A percentile compares a stretch with the other conserved stretches of the same genome.
phyloP scores from a whole-genome alignment of 2,113 vertebrate genomes.

The Neotoma lepida region DNA sequence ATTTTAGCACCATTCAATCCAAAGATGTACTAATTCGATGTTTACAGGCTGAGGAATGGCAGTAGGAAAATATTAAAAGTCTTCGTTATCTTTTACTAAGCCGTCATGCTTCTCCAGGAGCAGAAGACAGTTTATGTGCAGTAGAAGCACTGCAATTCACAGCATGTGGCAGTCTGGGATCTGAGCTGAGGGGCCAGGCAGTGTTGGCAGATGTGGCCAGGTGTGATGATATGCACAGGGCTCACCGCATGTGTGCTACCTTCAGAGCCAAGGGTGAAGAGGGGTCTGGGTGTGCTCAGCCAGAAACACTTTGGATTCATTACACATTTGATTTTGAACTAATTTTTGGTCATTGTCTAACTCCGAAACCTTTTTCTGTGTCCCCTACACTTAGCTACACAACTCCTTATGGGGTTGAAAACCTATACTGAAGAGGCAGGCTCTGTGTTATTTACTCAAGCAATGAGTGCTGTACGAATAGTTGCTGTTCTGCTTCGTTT shows the following conservation, averaged over 20 bases:
- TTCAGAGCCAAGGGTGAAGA: background rate
- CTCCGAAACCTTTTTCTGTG: background rate
- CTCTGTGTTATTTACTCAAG: background rate
- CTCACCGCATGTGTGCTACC: no score
- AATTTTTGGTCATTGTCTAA: background rate
- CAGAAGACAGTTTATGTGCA: background rate
- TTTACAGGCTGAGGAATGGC: background rate
- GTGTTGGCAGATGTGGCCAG: background rate
- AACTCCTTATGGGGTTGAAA: background rate
- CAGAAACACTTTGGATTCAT: background rate
- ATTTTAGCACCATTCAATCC: background rate
- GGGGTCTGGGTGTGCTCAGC: background rate
- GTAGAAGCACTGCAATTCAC: background rate
- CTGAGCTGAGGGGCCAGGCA: background rate
- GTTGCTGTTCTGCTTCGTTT: background rate
- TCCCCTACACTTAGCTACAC: background rate
- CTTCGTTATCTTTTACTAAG: background rate
- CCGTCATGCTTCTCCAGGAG: no score
- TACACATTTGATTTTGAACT: background rate
- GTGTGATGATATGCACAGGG: no score
- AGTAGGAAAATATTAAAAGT: background rate
- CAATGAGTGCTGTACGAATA: background rate
- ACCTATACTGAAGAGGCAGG: background rate
- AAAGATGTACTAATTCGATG: background rate
- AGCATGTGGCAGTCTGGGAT: background rate